A percentile compares a stretch with the other conserved stretches of the same genome.
These are phyloP conservation scores for Diloba caeruleocephala DNA, from an alignment of 2,888 invertebrate species.

Conservation along the genomic window DNA sequence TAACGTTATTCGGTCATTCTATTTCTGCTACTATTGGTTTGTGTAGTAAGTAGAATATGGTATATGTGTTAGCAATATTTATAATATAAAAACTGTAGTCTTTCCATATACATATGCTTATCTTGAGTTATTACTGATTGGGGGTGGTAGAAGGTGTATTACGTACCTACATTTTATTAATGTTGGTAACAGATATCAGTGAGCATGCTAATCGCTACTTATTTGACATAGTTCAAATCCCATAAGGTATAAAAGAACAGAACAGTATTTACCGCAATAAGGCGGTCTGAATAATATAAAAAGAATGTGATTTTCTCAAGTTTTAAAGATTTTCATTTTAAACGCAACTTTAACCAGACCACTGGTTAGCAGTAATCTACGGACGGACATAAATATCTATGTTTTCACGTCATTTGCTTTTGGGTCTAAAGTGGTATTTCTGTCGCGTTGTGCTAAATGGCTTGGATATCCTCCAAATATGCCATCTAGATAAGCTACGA, in stretches of 20 bases:
- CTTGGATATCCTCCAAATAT: slow-evolving; percentile 84
- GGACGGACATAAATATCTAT: slow-evolving; percentile 69
- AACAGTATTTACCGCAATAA: no score
- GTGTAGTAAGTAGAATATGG: no score
- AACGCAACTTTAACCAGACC: slow-evolving; percentile 36
- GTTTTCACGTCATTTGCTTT: slow-evolving; percentile 83
- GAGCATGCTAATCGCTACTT: background rate
- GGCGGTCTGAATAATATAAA: no score
- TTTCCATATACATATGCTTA: no score
- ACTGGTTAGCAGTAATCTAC: slow-evolving; percentile 55
- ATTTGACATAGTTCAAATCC: slow-evolving; percentile 9
- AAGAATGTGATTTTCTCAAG: no score
- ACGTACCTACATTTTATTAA: background rate
- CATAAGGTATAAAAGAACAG: slow-evolving; percentile 1
- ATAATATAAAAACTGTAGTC: no score
- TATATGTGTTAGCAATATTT: no score
- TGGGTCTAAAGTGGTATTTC: slow-evolving; percentile 78
- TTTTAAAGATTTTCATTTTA: slow-evolving; percentile 36
- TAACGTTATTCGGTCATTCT: slow-evolving; percentile 24
- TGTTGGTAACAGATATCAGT: background rate
- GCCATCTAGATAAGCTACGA: slow-evolving; percentile 81
- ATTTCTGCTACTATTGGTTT: slow-evolving; percentile 14
- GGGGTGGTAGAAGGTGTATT: no score
- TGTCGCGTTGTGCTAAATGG: slow-evolving; percentile 81
- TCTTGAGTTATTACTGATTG: no score